These are phyloP conservation scores for Hycleus phaleratus DNA, from an alignment of 1,140 invertebrate genomes.

Conservation along the genomic window DNA sequence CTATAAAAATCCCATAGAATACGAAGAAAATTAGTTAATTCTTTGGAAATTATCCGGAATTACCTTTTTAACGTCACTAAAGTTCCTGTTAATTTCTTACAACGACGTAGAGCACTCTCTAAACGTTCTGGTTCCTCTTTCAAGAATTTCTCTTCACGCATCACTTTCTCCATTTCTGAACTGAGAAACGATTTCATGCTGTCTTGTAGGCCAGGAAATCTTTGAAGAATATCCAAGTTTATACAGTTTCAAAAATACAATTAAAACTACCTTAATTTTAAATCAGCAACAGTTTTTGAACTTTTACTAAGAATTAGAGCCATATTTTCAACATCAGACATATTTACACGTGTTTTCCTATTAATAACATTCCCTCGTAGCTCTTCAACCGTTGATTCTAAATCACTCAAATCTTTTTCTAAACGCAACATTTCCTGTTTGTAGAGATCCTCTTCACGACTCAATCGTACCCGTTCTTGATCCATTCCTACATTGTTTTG, in stretches of 20 bases:
- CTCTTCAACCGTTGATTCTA: conserved; percentile 92
- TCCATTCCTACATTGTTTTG: conserved; percentile 40
- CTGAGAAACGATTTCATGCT: conserved; percentile 80
- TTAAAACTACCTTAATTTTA: conserved; percentile 59
- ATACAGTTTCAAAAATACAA: background rate
- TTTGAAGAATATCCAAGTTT: conserved; percentile 6
- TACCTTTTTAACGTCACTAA: conserved; percentile 95
- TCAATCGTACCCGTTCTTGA: conserved; percentile 58
- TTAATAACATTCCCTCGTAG: conserved; percentile 91
- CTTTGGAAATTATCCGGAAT: background rate
- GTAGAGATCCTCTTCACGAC: conserved; percentile 77
- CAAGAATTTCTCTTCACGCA: conserved; percentile 90
- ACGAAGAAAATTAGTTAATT: background rate
- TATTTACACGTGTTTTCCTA: conserved; percentile 88
- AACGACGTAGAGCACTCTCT: conserved; percentile 81
- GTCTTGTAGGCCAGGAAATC: conserved; percentile 84
- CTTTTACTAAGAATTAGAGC: conserved; percentile 74
- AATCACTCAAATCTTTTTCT: conserved; percentile 87
- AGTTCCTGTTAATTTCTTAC: conserved; percentile 94
- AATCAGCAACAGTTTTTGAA: conserved; percentile 80
- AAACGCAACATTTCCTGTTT: conserved; percentile 83
- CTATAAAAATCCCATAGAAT: conserved; percentile 45
- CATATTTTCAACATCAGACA: conserved; percentile 95
- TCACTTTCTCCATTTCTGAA: conserved; percentile 90
- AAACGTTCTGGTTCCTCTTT: conserved; percentile 91